Evolutionary conservation across 2,797 vertebrate species (phyloP).

Genomic region (Acipenser transmontanus): DNA sequence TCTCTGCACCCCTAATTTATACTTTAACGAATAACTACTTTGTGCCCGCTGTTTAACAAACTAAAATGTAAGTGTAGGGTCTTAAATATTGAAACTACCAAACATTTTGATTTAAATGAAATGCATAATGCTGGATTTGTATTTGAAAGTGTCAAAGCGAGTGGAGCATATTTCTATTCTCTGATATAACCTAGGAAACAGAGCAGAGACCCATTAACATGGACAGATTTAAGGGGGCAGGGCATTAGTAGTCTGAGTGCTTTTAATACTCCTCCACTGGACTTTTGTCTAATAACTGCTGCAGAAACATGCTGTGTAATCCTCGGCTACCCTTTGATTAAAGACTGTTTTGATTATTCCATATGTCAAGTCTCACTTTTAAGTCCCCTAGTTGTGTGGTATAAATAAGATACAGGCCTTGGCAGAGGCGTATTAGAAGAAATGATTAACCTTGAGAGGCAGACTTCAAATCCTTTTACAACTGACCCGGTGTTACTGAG

Average conservation of each 20-base stretch:
- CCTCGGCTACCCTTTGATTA: conserved; percentile 17
- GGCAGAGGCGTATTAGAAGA: conserved; percentile 2
- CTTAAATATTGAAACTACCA: no score
- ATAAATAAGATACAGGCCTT: conserved; percentile 20
- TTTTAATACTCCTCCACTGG: not conserved
- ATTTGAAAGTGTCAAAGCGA: no score
- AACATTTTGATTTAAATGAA: no score
- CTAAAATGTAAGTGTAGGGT: no score
- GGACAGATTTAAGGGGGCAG: not conserved
- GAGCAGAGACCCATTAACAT: not conserved
- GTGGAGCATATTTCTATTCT: no score
- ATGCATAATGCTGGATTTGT: no score
- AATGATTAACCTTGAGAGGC: conserved; percentile 18
- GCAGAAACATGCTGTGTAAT: conserved; percentile 21
- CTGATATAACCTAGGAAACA: not conserved
- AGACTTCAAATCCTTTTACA: conserved; percentile 1
- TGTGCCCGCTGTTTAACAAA: no score
- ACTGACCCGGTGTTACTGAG: not conserved
- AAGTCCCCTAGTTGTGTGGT: conserved; percentile 17
- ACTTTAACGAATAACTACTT: no score
- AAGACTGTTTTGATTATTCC: conserved; percentile 25
- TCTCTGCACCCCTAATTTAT: no score
- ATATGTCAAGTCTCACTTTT: conserved; percentile 16
- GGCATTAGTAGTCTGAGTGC: not conserved
- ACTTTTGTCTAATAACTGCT: conserved; percentile 23